Conservation (phyloP, 1,140 invertebrate genomes). For the Drosophila bifasciata region DNA sequence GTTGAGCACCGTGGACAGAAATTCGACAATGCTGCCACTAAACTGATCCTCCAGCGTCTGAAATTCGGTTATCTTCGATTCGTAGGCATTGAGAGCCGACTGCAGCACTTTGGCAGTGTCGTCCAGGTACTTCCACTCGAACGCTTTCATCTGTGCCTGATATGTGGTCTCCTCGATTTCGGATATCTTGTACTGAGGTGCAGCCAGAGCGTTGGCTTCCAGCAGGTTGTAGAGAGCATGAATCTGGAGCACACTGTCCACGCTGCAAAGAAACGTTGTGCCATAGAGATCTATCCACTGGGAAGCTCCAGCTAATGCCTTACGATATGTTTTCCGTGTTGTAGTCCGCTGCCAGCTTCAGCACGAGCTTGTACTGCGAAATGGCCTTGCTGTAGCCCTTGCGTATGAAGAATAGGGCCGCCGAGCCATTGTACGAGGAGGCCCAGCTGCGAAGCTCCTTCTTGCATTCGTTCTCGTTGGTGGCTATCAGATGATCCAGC, state of each 20-base stretch:
- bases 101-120: conserved; percentile 47
- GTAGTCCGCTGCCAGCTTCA: conserved; percentile 69
- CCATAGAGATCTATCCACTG: not conserved
- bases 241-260: conserved; percentile 86
- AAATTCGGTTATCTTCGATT: conserved; percentile 38
- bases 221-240: conserved; percentile 89
- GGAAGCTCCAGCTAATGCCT: not conserved
- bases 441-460: conserved; percentile 87
- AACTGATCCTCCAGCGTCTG: conserved; percentile 13
- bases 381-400: conserved; percentile 86
- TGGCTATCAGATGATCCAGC: conserved; percentile 87
- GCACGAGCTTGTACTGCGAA: conserved; percentile 87
- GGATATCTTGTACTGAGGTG: not conserved
- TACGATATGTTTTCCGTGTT: conserved; percentile 62
- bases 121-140: conserved; percentile 87
- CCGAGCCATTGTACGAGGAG: conserved; percentile 87
- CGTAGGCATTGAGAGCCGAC: conserved; percentile 37
- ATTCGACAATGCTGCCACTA: conserved; percentile 14
- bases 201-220: conserved; percentile 45
- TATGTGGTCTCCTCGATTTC: conserved; percentile 24
- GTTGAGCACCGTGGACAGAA: conserved; percentile 45
- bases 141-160: conserved; percentile 57
- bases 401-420: conserved; percentile 87
- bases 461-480: conserved; percentile 88
- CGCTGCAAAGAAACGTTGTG: conserved; percentile 39